Evolutionary conservation across 2,113 vertebrate species (phyloP).

Genomic region (Mola mola): DNA sequence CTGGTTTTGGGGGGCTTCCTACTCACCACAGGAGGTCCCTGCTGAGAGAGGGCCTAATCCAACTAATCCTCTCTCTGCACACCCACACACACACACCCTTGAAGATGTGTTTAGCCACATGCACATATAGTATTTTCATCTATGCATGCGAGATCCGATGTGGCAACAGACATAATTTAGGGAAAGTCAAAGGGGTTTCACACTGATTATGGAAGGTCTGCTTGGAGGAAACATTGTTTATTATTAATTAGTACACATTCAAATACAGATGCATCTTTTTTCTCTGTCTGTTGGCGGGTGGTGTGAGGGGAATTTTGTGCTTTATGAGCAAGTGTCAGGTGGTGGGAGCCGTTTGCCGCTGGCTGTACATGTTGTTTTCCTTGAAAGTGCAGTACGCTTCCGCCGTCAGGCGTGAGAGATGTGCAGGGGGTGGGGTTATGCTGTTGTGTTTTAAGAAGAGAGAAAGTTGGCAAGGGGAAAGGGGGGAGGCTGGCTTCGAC

Average conservation of each 20-base stretch:
- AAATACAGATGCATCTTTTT: no score
- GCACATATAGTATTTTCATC: conserved; percentile 17
- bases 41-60: conserved; percentile 79
- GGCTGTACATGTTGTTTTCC: conserved; percentile 42
- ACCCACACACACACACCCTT: conserved; percentile 49
- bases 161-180: no score
- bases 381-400: conserved; percentile 56
- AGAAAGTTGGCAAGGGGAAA: conserved; percentile 43
- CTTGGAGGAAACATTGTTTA: no score
- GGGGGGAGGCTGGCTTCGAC: conserved; percentile 67
- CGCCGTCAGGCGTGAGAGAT: conserved; percentile 58
- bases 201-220: no score
- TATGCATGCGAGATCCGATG: background rate
- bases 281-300: no score
- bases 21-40: conserved; percentile 75
- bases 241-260: no score
- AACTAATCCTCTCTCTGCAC: conserved; percentile 79
- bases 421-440: conserved; percentile 41
- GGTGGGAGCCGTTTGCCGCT: conserved; percentile 8
- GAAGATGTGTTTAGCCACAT: conserved; percentile 39
- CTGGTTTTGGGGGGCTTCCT: conserved; percentile 74
- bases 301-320: background rate
- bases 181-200: no score
- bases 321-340: background rate
- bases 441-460: conserved; percentile 55